Percentiles rank a stretch among this genome's conserved stretches.
Conservation (phyloP, 2,888 invertebrate genomes). For the Diarsia dahlii region DNA sequence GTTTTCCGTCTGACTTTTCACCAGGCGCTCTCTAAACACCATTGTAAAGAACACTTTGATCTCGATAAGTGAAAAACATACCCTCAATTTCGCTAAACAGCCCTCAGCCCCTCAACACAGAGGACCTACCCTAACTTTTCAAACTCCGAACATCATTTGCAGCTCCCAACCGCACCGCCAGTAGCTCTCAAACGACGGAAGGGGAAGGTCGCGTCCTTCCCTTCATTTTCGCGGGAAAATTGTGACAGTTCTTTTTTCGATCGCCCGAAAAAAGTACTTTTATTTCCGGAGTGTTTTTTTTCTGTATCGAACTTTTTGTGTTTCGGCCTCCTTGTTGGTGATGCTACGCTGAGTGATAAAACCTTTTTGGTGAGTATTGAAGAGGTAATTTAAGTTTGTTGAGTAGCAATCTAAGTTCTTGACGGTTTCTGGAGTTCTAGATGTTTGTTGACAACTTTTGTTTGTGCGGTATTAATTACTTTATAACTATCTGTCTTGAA, state of each 20-base stretch:
- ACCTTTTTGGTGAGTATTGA: constrained; percentile 60
- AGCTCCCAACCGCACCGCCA: constrained; percentile 74
- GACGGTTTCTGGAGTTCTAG: constrained; percentile 48
- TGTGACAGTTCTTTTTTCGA: constrained; percentile 74
- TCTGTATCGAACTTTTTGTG: constrained; percentile 47
- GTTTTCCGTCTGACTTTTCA: background rate
- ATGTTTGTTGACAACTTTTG: constrained; percentile 63
- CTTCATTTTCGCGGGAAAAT: constrained; percentile 75
- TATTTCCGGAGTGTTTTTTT: constrained; percentile 53
- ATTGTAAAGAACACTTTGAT: constrained; percentile 17
- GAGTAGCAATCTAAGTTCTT: constrained; percentile 64
- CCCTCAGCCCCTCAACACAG: constrained; percentile 61
- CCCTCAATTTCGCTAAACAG: constrained; percentile 10
- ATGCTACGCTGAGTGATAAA: constrained; percentile 26
- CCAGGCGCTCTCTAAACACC: background rate
- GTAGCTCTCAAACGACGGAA: constrained; percentile 74
- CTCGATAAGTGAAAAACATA: constrained; percentile 18
- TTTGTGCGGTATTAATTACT: constrained; percentile 60
- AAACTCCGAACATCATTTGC: constrained; percentile 81
- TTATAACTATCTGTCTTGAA: constrained; percentile 44
- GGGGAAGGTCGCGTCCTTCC: constrained; percentile 71
- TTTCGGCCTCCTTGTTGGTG: constrained; percentile 34
- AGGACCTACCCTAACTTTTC: constrained; percentile 72
- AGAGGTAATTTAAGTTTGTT: constrained; percentile 63
- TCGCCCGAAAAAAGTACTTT: constrained; percentile 55